These are phyloP conservation scores for Nephrotoma flavescens DNA, from an alignment of 2,888 invertebrate species.

Conservation along the genomic window DNA sequence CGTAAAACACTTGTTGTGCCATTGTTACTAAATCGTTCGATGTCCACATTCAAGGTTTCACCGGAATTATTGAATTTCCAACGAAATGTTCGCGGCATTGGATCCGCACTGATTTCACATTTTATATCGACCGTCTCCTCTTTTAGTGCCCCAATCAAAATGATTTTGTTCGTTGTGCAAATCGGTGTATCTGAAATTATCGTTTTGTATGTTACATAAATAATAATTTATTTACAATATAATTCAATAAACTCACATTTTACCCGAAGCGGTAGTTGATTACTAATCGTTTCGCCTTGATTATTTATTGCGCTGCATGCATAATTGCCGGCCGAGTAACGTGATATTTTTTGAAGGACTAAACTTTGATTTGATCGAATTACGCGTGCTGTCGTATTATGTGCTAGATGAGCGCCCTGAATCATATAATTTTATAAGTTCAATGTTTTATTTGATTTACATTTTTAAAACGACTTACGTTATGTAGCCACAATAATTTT, in stretches of 20 bases:
- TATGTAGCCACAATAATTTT: constrained; percentile 63
- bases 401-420: constrained; percentile 55
- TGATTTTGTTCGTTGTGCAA: constrained; percentile 50
- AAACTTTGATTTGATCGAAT: constrained; percentile 76
- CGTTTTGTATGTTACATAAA: constrained; percentile 6
- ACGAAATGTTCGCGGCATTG: constrained; percentile 61
- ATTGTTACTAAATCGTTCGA: constrained; percentile 53
- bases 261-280: constrained; percentile 60
- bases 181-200: constrained; percentile 53
- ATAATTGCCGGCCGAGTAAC: constrained; percentile 63
- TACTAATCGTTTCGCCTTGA: constrained; percentile 66
- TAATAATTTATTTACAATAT: not conserved
- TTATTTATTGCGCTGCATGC: constrained; percentile 67
- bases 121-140: constrained; percentile 64
- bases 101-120: constrained; percentile 73
- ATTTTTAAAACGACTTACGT: constrained; percentile 36
- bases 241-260: constrained; percentile 49
- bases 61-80: constrained; percentile 85
- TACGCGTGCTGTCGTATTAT: constrained; percentile 65
- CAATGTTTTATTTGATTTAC: not conserved
- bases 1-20: constrained; percentile 48
- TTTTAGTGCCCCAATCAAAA: constrained; percentile 65
- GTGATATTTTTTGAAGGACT: constrained; percentile 67
- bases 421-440: not conserved
- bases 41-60: constrained; percentile 58